These are phyloP conservation scores for Drosophila suzukii DNA, from an alignment of 1,140 invertebrate species.

Conservation along the genomic window DNA sequence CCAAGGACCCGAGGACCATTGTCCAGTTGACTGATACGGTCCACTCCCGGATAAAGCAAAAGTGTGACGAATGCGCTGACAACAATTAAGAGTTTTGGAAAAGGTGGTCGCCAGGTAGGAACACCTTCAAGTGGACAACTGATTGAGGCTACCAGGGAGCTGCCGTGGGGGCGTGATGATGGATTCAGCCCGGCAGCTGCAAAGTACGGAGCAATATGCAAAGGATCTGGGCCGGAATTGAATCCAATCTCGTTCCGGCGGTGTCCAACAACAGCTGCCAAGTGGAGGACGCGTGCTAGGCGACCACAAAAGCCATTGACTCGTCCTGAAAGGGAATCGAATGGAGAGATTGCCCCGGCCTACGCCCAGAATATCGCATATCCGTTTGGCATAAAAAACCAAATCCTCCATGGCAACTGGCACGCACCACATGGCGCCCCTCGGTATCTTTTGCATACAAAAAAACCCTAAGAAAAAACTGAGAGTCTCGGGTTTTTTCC, in stretches of 20 bases:
- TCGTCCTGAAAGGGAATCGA: constrained; percentile 41
- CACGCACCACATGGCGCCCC: constrained; percentile 79
- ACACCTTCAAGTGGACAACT: constrained; percentile 73
- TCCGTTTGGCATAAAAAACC: constrained; percentile 78
- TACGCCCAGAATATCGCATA: constrained; percentile 77
- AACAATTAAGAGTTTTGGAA: constrained; percentile 64
- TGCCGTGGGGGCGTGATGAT: constrained; percentile 15
- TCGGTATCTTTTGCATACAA: constrained; percentile 72
- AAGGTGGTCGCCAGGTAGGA: constrained; percentile 56
- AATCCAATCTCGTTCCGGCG: constrained; percentile 26
- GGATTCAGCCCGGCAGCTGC: constrained; percentile 63
- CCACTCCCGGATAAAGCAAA: constrained; percentile 48
- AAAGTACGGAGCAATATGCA: constrained; percentile 53
- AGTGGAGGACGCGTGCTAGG: constrained; percentile 65
- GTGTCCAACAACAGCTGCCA: constrained; percentile 64
- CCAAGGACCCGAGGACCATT: constrained; percentile 11
- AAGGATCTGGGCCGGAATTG: constrained; percentile 46
- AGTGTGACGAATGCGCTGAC: constrained; percentile 80
- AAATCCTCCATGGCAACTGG: constrained; percentile 54
- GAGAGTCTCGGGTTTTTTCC: constrained; percentile 69
- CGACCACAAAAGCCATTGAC: constrained; percentile 79
- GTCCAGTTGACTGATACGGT: constrained; percentile 52
- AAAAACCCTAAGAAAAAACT: constrained; percentile 55
- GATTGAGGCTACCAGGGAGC: constrained; percentile 31
- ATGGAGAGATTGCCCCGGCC: constrained; percentile 61